phyloP scores from a whole-genome alignment of 37 sponge, comb jelly and placozoan species.

The Agelas oroides region DNA sequence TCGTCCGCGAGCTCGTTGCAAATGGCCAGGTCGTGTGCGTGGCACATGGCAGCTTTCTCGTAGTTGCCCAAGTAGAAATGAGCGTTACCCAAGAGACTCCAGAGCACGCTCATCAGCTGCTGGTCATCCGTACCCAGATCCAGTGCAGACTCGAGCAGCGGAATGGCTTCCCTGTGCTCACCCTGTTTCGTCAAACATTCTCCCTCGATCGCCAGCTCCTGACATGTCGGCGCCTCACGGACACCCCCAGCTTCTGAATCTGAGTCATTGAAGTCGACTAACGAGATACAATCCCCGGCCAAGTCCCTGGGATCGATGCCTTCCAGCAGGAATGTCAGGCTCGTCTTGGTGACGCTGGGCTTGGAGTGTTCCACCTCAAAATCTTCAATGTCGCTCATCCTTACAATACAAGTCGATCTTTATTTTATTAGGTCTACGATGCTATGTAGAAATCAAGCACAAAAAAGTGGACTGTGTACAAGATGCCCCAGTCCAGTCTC shows the following conservation, averaged over 20 bases:
- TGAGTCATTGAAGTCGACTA: constrained; percentile 27
- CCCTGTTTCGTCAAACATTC: constrained; percentile 80
- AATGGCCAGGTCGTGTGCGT: constrained; percentile 86
- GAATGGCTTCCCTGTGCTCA: constrained; percentile 76
- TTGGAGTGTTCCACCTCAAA: constrained; percentile 51
- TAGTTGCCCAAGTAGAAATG: constrained; percentile 79
- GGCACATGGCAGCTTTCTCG: constrained; percentile 75
- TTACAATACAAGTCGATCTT: background rate
- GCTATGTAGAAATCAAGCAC: background rate
- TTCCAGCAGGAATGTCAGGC: constrained; percentile 60
- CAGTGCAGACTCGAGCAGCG: constrained; percentile 82
- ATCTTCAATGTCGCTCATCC: constrained; percentile 62
- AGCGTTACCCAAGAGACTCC: constrained; percentile 90
- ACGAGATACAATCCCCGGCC: constrained; percentile 50
- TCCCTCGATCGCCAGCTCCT: constrained; percentile 84
- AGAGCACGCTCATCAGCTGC: constrained; percentile 82
- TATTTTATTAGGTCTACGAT: background rate
- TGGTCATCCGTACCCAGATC: constrained; percentile 75
- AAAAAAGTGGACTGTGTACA: background rate
- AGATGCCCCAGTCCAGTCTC: no score
- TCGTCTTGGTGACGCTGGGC: constrained; percentile 59
- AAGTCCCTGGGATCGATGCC: constrained; percentile 69
- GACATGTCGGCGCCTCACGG: constrained; percentile 72
- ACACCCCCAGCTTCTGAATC: constrained; percentile 51
- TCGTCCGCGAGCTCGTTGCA: constrained; percentile 72